phyloP scores from a whole-genome alignment of 2,797 vertebrate genomes.

The Pelodytes ibericus region DNA sequence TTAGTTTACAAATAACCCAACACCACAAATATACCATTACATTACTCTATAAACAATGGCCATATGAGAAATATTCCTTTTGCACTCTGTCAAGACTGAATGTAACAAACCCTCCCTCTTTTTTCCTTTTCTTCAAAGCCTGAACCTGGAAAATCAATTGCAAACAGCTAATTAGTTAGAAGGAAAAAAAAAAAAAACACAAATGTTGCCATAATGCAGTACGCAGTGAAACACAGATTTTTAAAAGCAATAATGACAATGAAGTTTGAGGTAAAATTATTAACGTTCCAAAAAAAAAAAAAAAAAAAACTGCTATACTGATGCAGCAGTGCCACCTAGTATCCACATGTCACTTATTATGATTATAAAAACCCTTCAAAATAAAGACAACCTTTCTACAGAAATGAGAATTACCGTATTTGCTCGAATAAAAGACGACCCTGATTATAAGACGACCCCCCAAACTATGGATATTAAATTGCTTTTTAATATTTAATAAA shows the following conservation, averaged over 20 bases:
- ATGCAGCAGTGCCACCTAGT: slow-evolving; percentile 32
- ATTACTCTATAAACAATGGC: slow-evolving; percentile 17
- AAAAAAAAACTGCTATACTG: not conserved
- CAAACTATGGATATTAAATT: no score
- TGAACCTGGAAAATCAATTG: slow-evolving; percentile 12
- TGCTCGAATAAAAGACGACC: no score
- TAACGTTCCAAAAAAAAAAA: slow-evolving; percentile 19
- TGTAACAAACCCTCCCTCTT: no score
- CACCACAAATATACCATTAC: slow-evolving; percentile 4
- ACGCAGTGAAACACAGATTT: not conserved
- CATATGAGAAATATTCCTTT: not conserved
- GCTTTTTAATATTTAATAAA: no score
- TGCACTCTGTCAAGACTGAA: slow-evolving; percentile 16
- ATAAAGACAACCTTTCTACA: no score
- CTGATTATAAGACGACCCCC: no score
- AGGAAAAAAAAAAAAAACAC: not conserved
- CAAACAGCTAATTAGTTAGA: slow-evolving; percentile 15
- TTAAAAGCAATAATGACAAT: not conserved
- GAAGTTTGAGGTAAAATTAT: not conserved
- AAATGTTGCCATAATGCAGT: slow-evolving; percentile 11
- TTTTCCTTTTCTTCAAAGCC: not conserved
- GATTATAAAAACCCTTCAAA: no score
- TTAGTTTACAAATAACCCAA: not conserved
- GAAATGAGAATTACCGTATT: no score
- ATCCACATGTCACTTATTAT: not conserved